A percentile compares a stretch with the other conserved stretches of the same genome.
These are phyloP conservation scores for Cuculus canorus DNA, from an alignment of 2,797 vertebrate genomes.

Conservation along the genomic window DNA sequence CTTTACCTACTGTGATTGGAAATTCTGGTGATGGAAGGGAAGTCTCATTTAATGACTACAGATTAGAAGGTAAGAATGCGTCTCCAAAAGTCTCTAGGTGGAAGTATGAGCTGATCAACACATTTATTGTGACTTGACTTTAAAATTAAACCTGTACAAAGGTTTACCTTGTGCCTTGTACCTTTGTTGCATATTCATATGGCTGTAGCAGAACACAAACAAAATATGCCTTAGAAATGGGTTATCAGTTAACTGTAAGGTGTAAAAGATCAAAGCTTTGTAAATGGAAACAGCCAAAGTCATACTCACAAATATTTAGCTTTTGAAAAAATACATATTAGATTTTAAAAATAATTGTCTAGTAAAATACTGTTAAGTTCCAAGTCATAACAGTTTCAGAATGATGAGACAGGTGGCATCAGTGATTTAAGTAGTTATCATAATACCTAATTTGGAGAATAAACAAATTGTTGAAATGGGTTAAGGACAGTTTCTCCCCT, in stretches of 20 bases:
- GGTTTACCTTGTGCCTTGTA: neutral
- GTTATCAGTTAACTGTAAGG: neutral
- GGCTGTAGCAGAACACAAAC: neutral
- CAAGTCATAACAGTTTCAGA: neutral
- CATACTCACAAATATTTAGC: neutral
- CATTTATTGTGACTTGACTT: neutral
- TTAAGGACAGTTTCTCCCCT: neutral
- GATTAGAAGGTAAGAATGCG: neutral
- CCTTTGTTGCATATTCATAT: neutral
- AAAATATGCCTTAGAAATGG: neutral
- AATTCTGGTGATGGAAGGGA: neutral
- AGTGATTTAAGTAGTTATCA: neutral
- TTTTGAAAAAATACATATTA: rapidly evolving
- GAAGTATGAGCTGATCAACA: neutral
- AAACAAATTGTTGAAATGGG: neutral
- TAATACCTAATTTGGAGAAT: neutral
- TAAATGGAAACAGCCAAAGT: neutral
- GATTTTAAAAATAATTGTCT: neutral
- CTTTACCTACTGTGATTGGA: neutral
- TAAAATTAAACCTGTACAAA: neutral
- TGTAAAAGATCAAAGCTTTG: neutral
- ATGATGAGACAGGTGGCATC: neutral
- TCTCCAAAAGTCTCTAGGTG: neutral
- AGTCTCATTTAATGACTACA: neutral
- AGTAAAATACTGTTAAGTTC: neutral